Evolutionary conservation across 2,113 vertebrate genomes (phyloP), one percentile per base, ranked within the genome.

Genomic region (Mola mola): DNA sequence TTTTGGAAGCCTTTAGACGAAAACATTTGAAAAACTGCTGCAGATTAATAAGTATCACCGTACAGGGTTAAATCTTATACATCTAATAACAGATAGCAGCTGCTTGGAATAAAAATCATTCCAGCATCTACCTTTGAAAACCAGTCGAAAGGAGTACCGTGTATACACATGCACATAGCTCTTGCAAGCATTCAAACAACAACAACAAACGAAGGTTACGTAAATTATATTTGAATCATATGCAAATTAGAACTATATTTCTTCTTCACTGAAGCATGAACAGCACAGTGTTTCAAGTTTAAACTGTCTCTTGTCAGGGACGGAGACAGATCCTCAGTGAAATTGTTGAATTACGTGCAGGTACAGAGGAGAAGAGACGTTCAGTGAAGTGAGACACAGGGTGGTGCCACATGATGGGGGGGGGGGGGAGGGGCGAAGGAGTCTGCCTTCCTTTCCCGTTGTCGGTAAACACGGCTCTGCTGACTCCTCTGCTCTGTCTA

Each of bases 401-500:
- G n/a, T 34, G 33, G 11, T 8, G 33, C 9, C 33, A 34, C 8
- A n/a, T 13, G 33, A 12, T 3, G 21, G 21, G 21, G 5, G 42
- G 21, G 9, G 13, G 22, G 4, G 13, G 22, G 22, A 43, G 41
- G 3, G 7, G 17, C 4, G 17, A 41, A 3, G 19, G 28, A 41
- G 22, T 51, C 42, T 49, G 53, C 40, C 34, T 34, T 44, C 24
- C 60, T 34, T 33, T 63, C 25, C 41, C 46, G 57, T 33, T 33
- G 47, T 51, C 53, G 2, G 31, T 72, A 62, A 82, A 60, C 26
- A 51, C 37, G 62, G 60, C 44, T 56, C 34, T 60, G 71, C 75
- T 56, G 72, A 80, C 75, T 86, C 55, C 28, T 17, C 58, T 7
- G 57, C 41, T 59, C 33, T 34, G 77, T 78, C 52, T 17, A 64